phyloP scores from a whole-genome alignment of 2,888 invertebrate genomes.

The Lepas anatifera region DNA sequence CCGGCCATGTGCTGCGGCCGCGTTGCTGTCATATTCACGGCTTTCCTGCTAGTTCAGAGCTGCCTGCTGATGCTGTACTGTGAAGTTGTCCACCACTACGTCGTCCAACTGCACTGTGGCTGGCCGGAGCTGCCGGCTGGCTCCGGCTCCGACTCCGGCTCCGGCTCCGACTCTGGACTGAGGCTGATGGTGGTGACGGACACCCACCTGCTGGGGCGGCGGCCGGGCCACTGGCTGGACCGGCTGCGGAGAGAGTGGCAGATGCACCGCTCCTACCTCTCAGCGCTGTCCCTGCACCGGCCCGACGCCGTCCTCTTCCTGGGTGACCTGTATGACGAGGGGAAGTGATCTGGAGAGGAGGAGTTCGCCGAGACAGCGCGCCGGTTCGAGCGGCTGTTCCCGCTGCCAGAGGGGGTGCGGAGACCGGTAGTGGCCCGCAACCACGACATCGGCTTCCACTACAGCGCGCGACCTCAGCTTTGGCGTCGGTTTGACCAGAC shows the following conservation, averaged over 20 bases:
- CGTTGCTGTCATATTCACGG: not conserved
- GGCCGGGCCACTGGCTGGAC: conserved; percentile 89
- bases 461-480: conserved; percentile 59
- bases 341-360: conserved; percentile 63
- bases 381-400: conserved; percentile 68
- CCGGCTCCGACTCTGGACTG: too few relatives aligned
- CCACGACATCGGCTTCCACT: too few relatives aligned
- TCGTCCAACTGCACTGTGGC: conserved; percentile 41
- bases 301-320: conserved; percentile 87
- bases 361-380: conserved; percentile 70
- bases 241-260: conserved; percentile 94
- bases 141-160: conserved; percentile 42
- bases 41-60: not conserved
- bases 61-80: not conserved
- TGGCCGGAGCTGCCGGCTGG: conserved; percentile 46
- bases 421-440: conserved; percentile 73
- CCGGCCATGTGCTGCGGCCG: not conserved
- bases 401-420: conserved; percentile 41
- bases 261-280: conserved; percentile 87
- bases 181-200: conserved; percentile 81
- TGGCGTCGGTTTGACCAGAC: conserved; percentile 54
- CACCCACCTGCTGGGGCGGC: conserved; percentile 75
- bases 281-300: conserved; percentile 61
- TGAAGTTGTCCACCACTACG: not conserved
- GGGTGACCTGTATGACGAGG: conserved; percentile 94